phyloP scores from a whole-genome alignment of 1,140 invertebrate species.

The Diorhabda elongata region DNA sequence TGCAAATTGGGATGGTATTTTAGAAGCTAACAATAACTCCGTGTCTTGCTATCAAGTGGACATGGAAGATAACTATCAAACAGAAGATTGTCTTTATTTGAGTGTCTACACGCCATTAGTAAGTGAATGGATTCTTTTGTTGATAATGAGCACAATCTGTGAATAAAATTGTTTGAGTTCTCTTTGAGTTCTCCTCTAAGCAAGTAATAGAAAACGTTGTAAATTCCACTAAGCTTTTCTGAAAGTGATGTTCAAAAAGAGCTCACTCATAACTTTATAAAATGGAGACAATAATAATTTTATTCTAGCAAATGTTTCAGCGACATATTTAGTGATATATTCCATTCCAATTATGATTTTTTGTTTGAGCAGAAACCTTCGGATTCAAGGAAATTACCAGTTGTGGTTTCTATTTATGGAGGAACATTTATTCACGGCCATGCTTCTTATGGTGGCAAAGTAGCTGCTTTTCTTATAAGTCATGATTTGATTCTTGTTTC shows the following conservation, averaged over 20 bases:
- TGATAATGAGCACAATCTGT: too few species aligned
- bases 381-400: constrained; percentile 7
- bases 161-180: too few species aligned
- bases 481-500: constrained; percentile 8
- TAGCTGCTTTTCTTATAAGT: constrained; percentile 20
- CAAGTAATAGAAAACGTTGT: too few species aligned
- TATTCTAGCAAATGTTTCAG: too few species aligned
- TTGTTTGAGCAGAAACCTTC: constrained; percentile 1
- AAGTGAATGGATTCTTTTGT: not conserved
- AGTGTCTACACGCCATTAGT: constrained; percentile 6
- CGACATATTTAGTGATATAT: too few species aligned
- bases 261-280: too few species aligned
- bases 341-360: too few species aligned
- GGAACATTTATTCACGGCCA: constrained; percentile 27
- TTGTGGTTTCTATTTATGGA: constrained; percentile 23
- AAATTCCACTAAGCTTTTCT: too few species aligned
- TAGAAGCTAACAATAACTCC: not conserved
- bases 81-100: constrained; percentile 9
- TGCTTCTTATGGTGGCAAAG: constrained; percentile 15
- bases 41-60: constrained; percentile 6
- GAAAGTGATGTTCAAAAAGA: too few species aligned
- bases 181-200: too few species aligned
- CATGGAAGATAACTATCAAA: not conserved
- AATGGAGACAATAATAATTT: too few species aligned
- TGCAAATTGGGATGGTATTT: not conserved